Evolutionary conservation across 2,797 vertebrate genomes (phyloP), one percentile per base, ranked within the genome.

Genomic region (Melopsittacus undulatus): DNA sequence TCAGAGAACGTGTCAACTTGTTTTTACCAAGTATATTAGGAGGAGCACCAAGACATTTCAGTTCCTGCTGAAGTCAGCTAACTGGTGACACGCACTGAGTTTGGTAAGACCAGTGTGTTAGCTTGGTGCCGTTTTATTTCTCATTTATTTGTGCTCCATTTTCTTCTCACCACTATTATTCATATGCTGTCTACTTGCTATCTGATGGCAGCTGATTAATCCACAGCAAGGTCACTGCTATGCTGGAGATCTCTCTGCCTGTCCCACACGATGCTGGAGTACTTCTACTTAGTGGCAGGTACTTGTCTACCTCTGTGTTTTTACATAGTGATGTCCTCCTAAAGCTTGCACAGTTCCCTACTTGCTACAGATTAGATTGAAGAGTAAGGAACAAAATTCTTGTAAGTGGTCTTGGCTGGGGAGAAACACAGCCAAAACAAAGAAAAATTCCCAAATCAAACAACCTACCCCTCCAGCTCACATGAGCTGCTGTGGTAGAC

Each of bases 231-330:
- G 29, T 54, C 30, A 57, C 21, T 22, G 8, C 15, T 10, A 13
- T 8, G 30, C 32, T 49, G 23, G 16, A 7, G 11, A 26, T n/a
- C 30, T 8, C 64, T 52, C 73, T 56, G 40, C 63, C 68, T 36
- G 46, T 57, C 74, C 63, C 63, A 40, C 34, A 8, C 0, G 0
- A 45, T 14, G 32, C 30, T 5, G 32, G 20, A 30, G 46, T 7
- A 24, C 40, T 48, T 49, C 13, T 69, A 20, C 9, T 1, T 40
- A 29, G 22, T 5, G 36, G 21, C 51, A 74, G 52, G 30, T 24
- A 52, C 9, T 20, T 69, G 34, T 51, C 29, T 26, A 27, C 26
- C 42, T 51, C n/a, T 8, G 24, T 43, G 36, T 2, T 56, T 46
- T 51, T 49, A 2, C 10, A 43, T 40, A 20, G 46, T 32, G 67